Base-by-base conservation (phyloP, 2,888 invertebrate genomes). In the Anthophora plumipes region DNA sequence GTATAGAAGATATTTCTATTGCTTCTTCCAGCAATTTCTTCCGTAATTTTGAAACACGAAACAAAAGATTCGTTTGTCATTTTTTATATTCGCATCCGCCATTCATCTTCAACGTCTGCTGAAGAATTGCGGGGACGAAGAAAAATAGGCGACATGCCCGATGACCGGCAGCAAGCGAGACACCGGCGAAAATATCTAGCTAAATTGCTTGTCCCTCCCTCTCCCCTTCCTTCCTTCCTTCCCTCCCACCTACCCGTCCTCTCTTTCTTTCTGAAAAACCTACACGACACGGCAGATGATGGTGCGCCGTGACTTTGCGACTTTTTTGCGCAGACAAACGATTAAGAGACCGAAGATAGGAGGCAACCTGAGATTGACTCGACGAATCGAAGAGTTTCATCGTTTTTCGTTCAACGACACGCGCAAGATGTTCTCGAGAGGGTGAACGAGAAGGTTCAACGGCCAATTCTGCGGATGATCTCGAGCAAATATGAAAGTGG, bases 141-240 rank as follows among this genome's bases (percentile, higher is more conserved):
- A 61, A 64, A 84, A 76, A 72, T 20, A 57, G 20, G 39, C 37
- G 50, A 61, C 64, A 48, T 54, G 71, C 57, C 66, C 71, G 70
- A 82, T 75, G 72, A 79, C 82, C 75, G 46, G 55, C 60, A 69
- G 80, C 82, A 79, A 88, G 80, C 68, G 81, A 77, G 77, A 68
- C 63, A 68, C 73, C 74, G 57, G 57, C 69, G 71, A 76, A 66
- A 71, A 87, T 83, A 79, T 88, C 67, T 60, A 52, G 57, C 69
- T 78, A 89, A 89, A 89, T 89, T 89, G 83, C 84, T 80, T 69
- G 70, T 78, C 84, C 54, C 20, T 52, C 46, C 54, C 31, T 31
- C 55, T 66, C 55, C 59, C 55, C 52, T 72, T 50, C 39, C 55
- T 37, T 37, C 54, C 63, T 37, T 22, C n/a, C 17, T 39, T 8